Evolutionary conservation across 1,140 invertebrate species (phyloP).

Genomic region (Ceratitis capitata): DNA sequence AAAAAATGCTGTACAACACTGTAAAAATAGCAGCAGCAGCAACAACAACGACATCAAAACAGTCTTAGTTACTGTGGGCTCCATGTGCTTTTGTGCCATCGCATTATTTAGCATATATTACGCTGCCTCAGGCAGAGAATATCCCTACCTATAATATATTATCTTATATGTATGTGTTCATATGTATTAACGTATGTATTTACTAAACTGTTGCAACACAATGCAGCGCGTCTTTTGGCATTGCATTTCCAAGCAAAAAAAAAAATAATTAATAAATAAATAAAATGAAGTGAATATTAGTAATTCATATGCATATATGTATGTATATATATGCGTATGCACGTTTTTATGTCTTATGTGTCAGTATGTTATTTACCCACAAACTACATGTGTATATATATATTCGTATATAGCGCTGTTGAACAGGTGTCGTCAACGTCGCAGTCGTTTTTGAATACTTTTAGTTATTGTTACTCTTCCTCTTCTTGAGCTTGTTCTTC

Average conservation of each 20-base stretch:
- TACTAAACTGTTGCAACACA: not conserved
- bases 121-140: not conserved
- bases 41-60: not conserved
- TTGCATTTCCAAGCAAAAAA: not conserved
- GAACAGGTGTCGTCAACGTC: conserved; percentile 5
- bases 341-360: not conserved
- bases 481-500: not conserved
- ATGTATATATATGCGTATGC: not conserved
- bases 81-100: conserved; percentile 1
- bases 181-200: not conserved
- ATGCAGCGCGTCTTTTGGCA: not conserved
- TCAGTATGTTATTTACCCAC: conserved; percentile 8
- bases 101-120: conserved; percentile 17
- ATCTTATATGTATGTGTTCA: not conserved
- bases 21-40: not conserved
- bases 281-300: not conserved
- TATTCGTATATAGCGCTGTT: not conserved
- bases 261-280: no score
- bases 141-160: not conserved
- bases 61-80: not conserved
- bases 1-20: not conserved
- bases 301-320: not conserved
- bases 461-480: not conserved
- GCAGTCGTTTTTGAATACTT: not conserved
- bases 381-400: not conserved